Evolutionary conservation across 37 sponge, comb jelly and placozoan species (phyloP), one percentile per base, ranked within the genome.

Genomic region (Hexactinellida sp.): DNA sequence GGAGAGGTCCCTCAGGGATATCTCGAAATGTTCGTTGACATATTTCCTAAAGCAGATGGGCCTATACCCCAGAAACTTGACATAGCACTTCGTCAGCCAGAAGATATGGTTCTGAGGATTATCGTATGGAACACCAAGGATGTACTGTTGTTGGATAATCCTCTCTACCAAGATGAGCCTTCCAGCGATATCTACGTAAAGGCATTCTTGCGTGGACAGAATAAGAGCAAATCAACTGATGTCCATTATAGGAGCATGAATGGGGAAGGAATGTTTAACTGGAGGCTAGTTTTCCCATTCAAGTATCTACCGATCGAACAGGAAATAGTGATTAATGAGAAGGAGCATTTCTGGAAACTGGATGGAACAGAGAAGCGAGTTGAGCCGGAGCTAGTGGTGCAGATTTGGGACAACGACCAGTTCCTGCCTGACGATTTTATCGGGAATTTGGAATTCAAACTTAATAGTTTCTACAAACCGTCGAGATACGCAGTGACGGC

Each of bases 201-300:
- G 39, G 86, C 88, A 39, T 88, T 36, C 85, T 21, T 90, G 55
- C 83, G 82, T 28, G 90, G 88, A 35, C 54, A 85, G 37, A 87
- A 87, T 36, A 85, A 84, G 55, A 88, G 84, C 54, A 85, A 87
- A 83, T 87, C 84, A 55, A 90, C 90, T 21, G 90, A 90, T 9
- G 90, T 90, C 25, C 90, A 90, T 36, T 90, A 88, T 54, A 35
- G 90, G n/a, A 84, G 85, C 25, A 36, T 90, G 23, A 54, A 87
- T 84, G 90, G 90, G 30, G 88, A 87, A 24, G 90, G 90, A 0
- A 90, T 87, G 83, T 90, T 90, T 55, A 90, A 90, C 86, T 90
- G 90, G 90, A 84, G 90, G 37, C 87, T 90, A 37, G 83, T 90
- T 9, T 90, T 90, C 84, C 90, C 90, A 16, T 90, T 90, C 83